These are phyloP conservation scores for Haemorhous mexicanus DNA, from an alignment of 2,113 vertebrate genomes.

Conservation along the genomic window DNA sequence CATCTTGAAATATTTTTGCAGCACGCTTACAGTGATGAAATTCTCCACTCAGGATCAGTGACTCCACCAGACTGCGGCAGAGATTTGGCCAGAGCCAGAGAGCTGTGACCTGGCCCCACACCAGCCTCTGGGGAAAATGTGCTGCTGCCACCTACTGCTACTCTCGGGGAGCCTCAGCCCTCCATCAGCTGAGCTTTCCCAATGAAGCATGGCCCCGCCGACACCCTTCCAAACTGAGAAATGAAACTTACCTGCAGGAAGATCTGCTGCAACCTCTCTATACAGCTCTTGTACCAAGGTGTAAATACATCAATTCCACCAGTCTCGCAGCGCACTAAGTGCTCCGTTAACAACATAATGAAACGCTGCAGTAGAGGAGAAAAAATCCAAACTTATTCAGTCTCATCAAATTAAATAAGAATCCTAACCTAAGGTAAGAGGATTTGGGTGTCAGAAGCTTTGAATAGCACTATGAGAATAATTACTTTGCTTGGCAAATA, in stretches of 20 bases:
- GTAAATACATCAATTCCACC: conserved; percentile 90
- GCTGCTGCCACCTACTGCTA: conserved; percentile 24
- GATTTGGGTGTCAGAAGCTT: not conserved
- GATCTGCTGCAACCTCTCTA: conserved; percentile 93
- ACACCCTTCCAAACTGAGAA: too few relatives aligned
- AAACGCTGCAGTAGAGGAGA: conserved; percentile 81
- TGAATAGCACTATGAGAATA: not conserved
- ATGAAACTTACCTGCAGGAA: conserved; percentile 85
- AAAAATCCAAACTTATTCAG: not conserved
- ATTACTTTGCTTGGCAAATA: not conserved
- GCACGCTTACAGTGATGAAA: not conserved
- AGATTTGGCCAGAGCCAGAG: not conserved
- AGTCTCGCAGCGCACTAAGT: conserved; percentile 93
- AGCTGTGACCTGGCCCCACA: fast-evolving
- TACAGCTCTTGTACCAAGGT: conserved; percentile 96
- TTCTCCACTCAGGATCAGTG: not conserved
- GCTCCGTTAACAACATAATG: conserved; percentile 97
- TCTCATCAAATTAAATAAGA: not conserved
- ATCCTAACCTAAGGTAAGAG: not conserved
- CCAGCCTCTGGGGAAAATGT: not conserved
- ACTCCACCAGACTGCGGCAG: not conserved
- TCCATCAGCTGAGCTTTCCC: not conserved
- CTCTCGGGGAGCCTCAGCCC: fast-evolving
- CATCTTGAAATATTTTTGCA: not conserved
- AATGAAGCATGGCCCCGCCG: fast-evolving